A percentile compares a stretch with the other conserved stretches of the same genome.
These are phyloP conservation scores for Ormyrus thymus DNA, from an alignment of 2,888 invertebrate genomes.

Conservation along the genomic window DNA sequence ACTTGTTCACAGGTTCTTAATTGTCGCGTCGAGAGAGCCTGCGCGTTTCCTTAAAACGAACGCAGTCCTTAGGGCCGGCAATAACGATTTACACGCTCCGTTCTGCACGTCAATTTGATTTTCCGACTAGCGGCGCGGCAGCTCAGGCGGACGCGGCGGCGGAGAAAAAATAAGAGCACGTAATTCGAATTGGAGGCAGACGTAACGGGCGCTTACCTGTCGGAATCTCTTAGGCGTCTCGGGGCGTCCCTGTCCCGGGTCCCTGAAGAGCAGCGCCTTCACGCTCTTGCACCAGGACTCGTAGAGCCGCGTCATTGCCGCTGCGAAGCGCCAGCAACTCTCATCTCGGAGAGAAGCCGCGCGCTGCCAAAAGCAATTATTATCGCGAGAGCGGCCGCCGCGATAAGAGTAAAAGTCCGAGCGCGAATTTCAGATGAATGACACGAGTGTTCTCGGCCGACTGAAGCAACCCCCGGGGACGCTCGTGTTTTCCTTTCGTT, in stretches of 20 bases:
- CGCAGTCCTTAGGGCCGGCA: not conserved
- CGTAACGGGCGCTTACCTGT: slow-evolving; percentile 25
- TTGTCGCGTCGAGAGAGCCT: not conserved
- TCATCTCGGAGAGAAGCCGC: not conserved
- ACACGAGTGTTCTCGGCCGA: not conserved
- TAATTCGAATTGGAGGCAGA: not conserved
- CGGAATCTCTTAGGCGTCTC: not conserved
- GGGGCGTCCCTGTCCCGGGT: not conserved
- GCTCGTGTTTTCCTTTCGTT: slow-evolving; percentile 17
- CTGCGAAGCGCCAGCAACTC: not conserved
- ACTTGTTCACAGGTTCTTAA: not conserved
- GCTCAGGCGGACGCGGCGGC: not conserved
- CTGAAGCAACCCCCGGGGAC: not conserved
- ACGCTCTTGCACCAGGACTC: not conserved
- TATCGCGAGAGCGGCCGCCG: not conserved
- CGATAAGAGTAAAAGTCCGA: not conserved
- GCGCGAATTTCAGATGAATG: not conserved
- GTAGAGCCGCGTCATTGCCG: not conserved
- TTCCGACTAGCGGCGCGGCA: not conserved
- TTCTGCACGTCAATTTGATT: not conserved
- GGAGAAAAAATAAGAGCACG: slow-evolving; percentile 3
- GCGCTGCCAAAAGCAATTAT: slow-evolving; percentile 1
- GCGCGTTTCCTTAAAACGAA: not conserved
- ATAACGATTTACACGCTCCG: not conserved
- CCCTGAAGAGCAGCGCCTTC: not conserved